A percentile compares a stretch with the other conserved stretches of the same genome.
phyloP scores from a whole-genome alignment of 2,797 vertebrate species.

The Crenichthys baileyi region DNA sequence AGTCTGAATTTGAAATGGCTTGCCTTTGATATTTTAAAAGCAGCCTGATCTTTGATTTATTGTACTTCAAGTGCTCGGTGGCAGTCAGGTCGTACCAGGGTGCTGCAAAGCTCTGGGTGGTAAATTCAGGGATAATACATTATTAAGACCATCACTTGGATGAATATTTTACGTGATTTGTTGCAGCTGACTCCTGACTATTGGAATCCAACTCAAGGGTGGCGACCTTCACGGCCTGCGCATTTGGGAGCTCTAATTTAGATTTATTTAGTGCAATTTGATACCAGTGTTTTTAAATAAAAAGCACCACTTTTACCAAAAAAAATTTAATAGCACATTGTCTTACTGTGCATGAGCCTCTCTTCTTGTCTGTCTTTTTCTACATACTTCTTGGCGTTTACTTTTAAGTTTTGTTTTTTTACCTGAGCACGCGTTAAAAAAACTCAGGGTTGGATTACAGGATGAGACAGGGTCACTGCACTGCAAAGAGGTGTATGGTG shows the following conservation, averaged over 20 bases:
- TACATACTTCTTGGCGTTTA: constrained; percentile 5
- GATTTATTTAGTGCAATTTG: background rate
- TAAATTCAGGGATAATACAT: constrained; percentile 75
- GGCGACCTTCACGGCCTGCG: constrained; percentile 1
- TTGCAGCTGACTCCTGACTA: constrained; percentile 35
- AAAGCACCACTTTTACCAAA: background rate
- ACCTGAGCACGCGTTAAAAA: constrained; percentile 27
- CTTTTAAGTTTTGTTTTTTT: background rate
- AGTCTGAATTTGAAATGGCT: constrained; percentile 50
- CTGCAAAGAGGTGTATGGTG: constrained; percentile 37
- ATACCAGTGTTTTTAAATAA: constrained; percentile 10
- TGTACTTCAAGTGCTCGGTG: constrained; percentile 45
- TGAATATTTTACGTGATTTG: constrained; percentile 77
- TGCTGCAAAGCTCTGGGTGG: constrained; percentile 57
- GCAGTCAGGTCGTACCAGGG: constrained; percentile 39
- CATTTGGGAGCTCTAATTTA: background rate
- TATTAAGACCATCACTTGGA: constrained; percentile 71
- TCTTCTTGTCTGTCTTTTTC: background rate
- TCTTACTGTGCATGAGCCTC: background rate
- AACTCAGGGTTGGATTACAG: constrained; percentile 23
- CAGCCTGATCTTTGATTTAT: constrained; percentile 45
- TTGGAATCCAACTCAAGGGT: constrained; percentile 48
- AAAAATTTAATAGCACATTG: background rate
- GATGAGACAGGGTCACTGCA: constrained; percentile 44
- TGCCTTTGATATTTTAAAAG: constrained; percentile 42